Base-by-base conservation (phyloP, 2,113 vertebrate species). In the Paramormyrops kingsleyae region DNA sequence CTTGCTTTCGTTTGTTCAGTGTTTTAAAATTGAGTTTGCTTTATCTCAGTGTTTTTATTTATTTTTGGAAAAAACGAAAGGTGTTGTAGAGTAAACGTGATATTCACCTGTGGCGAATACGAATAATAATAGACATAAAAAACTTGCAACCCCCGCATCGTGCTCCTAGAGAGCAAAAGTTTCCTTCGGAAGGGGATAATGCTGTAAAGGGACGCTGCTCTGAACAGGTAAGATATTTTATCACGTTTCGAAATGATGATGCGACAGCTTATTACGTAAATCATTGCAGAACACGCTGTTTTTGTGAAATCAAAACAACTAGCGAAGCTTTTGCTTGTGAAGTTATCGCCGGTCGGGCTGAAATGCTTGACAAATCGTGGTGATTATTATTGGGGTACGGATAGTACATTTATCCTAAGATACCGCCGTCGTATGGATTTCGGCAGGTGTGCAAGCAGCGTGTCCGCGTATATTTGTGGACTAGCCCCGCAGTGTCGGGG, bases 181-280 rank as follows among this genome's bases (percentile, higher is more conserved):
- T 96, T 90, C 93, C 94, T 92, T 90, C 92, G 91, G 90, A 89
- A 91, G 83, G 94, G 94, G 94, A 95, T 92, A 88, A 94, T 92
- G 92, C 93, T 92, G 92, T 94, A 93, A 91, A 92, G 88, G 74
- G 89, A 84, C 91, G 44, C 47, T 84, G 86, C 91, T 90, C 92
- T 87, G 92, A 90, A 90, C 94, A 96, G 96, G 96, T 96, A 95
- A 91, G 96, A 92, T 70, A 49, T 90, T 87, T 91, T 21, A 24
- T 83, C 80, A 53, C 53, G 56, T 84, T 86, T 35, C 8, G n/a
- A 13, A 39, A 47, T 80, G 80, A 88, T 85, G 84, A 90, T 89
- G 62, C 83, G 90, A 89, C 92, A 92, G 47, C 56, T 88, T 39
- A 24, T 35, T 31, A 80, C n/a, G 35, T 83, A 91, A 89, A 44